Conservation (phyloP, 2,888 invertebrate species). For the Lithophane semibrunnea region DNA sequence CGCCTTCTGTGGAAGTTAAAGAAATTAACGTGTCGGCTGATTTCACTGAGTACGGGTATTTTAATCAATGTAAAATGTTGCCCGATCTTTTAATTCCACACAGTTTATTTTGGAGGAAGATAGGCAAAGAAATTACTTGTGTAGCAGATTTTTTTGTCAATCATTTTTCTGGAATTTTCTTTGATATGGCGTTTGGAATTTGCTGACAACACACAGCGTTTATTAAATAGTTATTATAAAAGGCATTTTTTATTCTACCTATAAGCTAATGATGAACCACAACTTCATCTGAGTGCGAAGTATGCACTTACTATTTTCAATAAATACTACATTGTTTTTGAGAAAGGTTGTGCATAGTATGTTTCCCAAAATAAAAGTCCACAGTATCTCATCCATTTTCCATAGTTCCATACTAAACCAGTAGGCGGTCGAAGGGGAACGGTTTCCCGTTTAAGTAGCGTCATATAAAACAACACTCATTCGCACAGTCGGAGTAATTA, state of each 20-base stretch:
- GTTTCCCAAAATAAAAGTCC: not conserved
- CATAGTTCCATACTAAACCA: conserved; percentile 34
- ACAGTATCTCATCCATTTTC: conserved; percentile 40
- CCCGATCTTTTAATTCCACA: no score
- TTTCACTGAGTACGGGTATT: conserved; percentile 19
- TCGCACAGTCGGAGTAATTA: conserved; percentile 70
- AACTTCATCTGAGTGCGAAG: not conserved
- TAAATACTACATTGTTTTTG: not conserved
- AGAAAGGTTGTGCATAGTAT: not conserved
- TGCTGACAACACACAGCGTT: no score
- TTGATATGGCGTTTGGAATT: no score
- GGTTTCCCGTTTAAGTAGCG: conserved; percentile 61
- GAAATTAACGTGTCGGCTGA: conserved; percentile 16
- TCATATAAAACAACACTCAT: conserved; percentile 69
- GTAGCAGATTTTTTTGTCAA: no score
- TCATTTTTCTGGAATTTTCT: no score
- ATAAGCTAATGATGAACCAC: no score
- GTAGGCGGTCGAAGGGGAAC: conserved; percentile 61
- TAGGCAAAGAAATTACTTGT: no score
- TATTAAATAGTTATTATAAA: no score
- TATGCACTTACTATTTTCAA: not conserved
- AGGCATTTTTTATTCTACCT: no score
- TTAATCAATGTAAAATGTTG: not conserved
- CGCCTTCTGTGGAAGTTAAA: conserved; percentile 42
- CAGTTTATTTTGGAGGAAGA: no score